Evolutionary conservation across 2,888 invertebrate species (phyloP).

Genomic region (Harpagoxenus sublaevis): DNA sequence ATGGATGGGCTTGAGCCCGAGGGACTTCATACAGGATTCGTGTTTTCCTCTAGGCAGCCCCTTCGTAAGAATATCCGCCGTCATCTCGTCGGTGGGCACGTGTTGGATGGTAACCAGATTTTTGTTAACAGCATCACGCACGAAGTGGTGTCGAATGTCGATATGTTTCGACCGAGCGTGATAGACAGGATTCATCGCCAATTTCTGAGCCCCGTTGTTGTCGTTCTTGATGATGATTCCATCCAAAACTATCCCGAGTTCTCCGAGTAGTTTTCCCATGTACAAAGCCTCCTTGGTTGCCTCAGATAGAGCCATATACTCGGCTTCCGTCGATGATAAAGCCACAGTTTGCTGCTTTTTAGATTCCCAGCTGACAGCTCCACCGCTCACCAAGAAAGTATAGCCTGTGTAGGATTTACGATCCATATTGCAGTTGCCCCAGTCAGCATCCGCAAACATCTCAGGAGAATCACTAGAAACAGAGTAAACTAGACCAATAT

Average conservation of each 20-base stretch:
- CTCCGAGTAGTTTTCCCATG: not conserved
- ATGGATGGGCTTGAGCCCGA: not conserved
- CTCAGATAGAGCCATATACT: constrained; percentile 14
- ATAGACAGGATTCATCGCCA: not conserved
- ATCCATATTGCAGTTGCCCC: not conserved
- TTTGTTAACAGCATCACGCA: not conserved
- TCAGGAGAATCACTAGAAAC: not conserved
- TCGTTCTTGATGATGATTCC: not conserved
- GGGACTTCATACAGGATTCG: not conserved
- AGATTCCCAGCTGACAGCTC: not conserved
- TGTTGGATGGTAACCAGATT: not conserved
- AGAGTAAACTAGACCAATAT: not conserved
- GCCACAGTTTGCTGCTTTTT: constrained; percentile 13
- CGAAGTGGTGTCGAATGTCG: not conserved
- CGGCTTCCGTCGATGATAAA: not conserved
- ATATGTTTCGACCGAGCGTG: constrained; percentile 18
- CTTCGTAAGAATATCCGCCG: not conserved
- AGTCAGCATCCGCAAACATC: not conserved
- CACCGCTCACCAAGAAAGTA: not conserved
- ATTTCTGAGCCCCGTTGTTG: not conserved
- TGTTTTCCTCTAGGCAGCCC: not conserved
- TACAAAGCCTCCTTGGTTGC: not conserved
- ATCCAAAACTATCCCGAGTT: not conserved
- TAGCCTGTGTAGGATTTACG: not conserved
- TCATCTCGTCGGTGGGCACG: not conserved